Percentiles rank a stretch among this genome's conserved stretches.
phyloP scores from a whole-genome alignment of 2,113 vertebrate species.

The Atlantisia rogersi region DNA sequence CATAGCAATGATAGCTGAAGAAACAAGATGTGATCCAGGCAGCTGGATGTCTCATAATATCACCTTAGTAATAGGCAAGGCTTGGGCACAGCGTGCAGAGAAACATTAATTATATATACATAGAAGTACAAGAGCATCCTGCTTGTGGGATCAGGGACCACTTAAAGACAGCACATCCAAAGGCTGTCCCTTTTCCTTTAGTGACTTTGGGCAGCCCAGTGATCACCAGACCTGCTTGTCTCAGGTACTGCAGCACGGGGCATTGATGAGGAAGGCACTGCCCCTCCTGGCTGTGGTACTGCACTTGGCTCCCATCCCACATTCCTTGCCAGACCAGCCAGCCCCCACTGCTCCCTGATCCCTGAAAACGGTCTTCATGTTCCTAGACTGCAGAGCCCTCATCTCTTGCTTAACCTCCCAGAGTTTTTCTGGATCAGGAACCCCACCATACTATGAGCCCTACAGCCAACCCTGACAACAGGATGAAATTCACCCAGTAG shows the following conservation, averaged over 20 bases:
- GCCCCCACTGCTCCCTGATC: background rate
- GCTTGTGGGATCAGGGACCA: too few relatives aligned
- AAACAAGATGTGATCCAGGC: background rate
- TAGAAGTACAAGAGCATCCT: background rate
- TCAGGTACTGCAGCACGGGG: background rate
- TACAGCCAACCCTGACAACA: background rate
- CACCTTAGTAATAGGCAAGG: background rate
- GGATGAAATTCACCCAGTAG: background rate
- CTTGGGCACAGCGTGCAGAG: background rate
- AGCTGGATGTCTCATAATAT: background rate
- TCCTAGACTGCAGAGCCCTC: background rate
- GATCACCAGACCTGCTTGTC: background rate
- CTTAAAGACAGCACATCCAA: background rate
- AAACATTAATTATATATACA: background rate
- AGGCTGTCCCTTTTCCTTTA: background rate
- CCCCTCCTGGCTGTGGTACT: background rate
- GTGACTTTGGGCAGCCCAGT: background rate
- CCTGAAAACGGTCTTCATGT: background rate
- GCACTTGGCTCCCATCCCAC: accelerated
- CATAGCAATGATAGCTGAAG: background rate
- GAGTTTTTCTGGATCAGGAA: background rate
- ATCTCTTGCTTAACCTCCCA: background rate
- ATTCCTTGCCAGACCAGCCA: background rate
- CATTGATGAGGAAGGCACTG: background rate
- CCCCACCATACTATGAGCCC: background rate